Percentiles rank a stretch among this genome's conserved stretches.
phyloP scores from a whole-genome alignment of 2,797 vertebrate genomes.

The Leptatherina wallacei region DNA sequence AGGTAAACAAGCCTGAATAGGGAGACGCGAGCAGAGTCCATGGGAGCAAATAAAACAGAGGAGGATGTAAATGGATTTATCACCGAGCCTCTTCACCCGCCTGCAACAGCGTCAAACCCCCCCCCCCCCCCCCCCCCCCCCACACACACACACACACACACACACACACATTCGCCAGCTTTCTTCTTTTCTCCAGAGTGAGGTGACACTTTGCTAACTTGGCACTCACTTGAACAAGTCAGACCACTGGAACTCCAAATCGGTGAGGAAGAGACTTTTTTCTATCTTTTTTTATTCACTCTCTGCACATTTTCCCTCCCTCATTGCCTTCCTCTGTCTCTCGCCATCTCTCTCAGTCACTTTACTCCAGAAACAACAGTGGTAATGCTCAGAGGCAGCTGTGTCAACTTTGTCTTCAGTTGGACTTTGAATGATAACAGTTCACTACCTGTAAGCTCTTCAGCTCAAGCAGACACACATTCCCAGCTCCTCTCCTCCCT shows the following conservation, averaged over 20 bases:
- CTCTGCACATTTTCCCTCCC: conserved; percentile 5
- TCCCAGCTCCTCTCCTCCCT: conserved; percentile 60
- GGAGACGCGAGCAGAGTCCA: conserved; percentile 77
- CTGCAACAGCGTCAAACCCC: conserved; percentile 29
- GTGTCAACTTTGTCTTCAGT: conserved; percentile 70
- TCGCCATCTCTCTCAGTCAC: conserved; percentile 22
- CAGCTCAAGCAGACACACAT: conserved; percentile 53
- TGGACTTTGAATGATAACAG: conserved; percentile 69
- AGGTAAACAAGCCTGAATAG: conserved; percentile 91
- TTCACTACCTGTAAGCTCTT: conserved; percentile 70
- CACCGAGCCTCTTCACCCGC: conserved; percentile 67
- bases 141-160: no score
- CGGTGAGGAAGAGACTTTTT: conserved; percentile 45
- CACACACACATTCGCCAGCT: conserved; percentile 21
- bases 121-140: background rate
- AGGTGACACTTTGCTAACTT: conserved; percentile 76
- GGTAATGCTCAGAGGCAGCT: conserved; percentile 61
- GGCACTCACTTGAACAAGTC: conserved; percentile 79
- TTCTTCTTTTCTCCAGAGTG: conserved; percentile 36
- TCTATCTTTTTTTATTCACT: conserved; percentile 36
- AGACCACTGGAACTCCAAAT: conserved; percentile 70
- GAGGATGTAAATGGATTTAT: conserved; percentile 87
- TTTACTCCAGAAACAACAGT: conserved; percentile 39
- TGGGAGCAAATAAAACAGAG: conserved; percentile 83
- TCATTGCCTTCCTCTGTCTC: conserved; percentile 27